phyloP scores from a whole-genome alignment of 2,797 vertebrate genomes.

The Alauda arvensis region DNA sequence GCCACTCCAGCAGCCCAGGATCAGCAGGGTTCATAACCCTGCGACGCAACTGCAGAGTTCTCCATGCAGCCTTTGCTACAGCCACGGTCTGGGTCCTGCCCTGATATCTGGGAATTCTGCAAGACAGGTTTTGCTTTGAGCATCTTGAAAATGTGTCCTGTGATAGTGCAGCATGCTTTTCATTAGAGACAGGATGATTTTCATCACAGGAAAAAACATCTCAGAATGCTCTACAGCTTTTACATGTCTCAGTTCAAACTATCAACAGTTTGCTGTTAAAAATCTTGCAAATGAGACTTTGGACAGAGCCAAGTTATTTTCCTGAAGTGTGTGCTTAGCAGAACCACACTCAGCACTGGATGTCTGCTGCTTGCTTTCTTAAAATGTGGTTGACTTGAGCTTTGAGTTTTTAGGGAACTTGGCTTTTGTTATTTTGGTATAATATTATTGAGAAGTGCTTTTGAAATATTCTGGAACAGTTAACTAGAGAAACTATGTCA shows the following conservation, averaged over 20 bases:
- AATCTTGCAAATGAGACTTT: not conserved
- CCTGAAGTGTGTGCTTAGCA: not conserved
- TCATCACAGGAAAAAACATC: not conserved
- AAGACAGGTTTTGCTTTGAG: not conserved
- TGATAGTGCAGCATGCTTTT: not conserved
- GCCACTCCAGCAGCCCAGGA: not conserved
- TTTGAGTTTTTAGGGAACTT: not conserved
- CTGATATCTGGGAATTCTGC: not conserved
- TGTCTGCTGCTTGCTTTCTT: not conserved
- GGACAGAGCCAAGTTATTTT: not conserved
- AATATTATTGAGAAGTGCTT: not conserved
- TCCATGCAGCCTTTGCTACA: accelerated
- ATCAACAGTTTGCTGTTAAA: not conserved
- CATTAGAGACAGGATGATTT: not conserved
- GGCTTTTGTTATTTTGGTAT: not conserved
- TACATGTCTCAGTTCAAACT: not conserved
- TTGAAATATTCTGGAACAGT: not conserved
- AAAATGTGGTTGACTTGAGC: not conserved
- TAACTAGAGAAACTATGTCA: not conserved
- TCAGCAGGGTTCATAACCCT: not conserved
- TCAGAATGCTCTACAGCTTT: not conserved
- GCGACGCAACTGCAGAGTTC: accelerated
- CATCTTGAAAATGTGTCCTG: not conserved
- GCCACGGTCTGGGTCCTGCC: not conserved
- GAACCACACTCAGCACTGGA: accelerated